phyloP scores from a whole-genome alignment of 2,888 invertebrate species.

The Xanthorhoe spadicearia region DNA sequence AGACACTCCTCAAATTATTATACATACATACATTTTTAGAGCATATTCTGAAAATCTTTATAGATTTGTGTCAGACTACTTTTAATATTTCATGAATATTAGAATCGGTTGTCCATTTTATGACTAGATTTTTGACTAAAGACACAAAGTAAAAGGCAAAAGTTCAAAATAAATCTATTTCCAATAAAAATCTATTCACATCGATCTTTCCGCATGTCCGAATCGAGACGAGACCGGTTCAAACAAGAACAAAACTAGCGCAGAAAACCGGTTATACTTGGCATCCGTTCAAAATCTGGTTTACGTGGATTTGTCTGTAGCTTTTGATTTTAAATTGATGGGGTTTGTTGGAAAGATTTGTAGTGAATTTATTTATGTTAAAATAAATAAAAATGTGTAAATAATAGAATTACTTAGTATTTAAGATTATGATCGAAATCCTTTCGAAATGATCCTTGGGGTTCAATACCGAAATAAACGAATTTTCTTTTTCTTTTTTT shows the following conservation, averaged over 20 bases:
- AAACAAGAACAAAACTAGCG: constrained; percentile 19
- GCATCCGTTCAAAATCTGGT: constrained; percentile 18
- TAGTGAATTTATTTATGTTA: neutral
- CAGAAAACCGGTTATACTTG: constrained; percentile 24
- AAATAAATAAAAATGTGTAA: no score
- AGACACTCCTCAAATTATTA: no score
- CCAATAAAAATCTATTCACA: constrained; percentile 22
- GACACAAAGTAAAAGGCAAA: neutral
- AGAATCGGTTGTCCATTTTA: no score
- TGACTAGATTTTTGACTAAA: neutral
- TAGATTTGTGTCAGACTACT: no score
- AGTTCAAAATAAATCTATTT: constrained; percentile 17
- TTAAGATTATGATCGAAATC: no score
- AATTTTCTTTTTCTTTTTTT: no score
- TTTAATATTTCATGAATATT: no score
- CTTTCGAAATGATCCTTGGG: no score
- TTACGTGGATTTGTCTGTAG: constrained; percentile 10
- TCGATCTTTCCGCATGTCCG: constrained; percentile 26
- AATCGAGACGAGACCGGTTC: constrained; percentile 4
- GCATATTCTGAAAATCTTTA: no score
- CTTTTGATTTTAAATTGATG: constrained; percentile 1
- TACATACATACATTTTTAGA: no score
- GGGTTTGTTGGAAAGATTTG: neutral
- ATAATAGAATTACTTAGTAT: no score
- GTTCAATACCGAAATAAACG: no score